These are phyloP conservation scores for Acheta domesticus DNA, from an alignment of 2,888 invertebrate genomes.

Conservation along the genomic window DNA sequence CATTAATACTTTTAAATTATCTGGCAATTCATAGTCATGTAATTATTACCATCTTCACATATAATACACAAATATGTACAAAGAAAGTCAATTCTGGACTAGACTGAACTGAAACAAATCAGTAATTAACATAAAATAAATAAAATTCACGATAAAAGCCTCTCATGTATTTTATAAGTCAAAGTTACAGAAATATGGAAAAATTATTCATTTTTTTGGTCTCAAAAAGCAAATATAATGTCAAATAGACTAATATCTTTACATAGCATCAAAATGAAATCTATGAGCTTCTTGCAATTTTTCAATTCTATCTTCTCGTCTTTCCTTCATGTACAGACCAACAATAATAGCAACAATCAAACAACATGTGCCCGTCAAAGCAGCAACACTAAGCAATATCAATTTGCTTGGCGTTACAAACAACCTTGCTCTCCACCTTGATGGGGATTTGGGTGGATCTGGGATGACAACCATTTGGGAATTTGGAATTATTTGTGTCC, in stretches of 20 bases:
- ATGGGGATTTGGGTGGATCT: constrained; percentile 60
- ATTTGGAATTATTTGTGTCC: constrained; percentile 94
- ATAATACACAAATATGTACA: no score
- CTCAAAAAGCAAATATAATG: no score
- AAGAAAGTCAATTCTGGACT: no score
- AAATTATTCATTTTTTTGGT: no score
- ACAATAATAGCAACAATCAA: constrained; percentile 81
- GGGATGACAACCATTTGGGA: constrained; percentile 90
- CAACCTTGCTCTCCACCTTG: constrained; percentile 83
- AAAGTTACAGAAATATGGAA: no score
- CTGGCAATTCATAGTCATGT: no score
- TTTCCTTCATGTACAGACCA: constrained; percentile 86
- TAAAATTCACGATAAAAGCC: no score
- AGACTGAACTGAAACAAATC: no score
- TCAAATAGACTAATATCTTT: not conserved
- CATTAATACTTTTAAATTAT: no score
- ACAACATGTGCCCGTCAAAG: constrained; percentile 79
- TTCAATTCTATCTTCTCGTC: constrained; percentile 74
- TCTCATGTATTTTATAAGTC: no score
- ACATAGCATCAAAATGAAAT: constrained; percentile 86
- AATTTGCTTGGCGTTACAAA: constrained; percentile 94
- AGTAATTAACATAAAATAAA: no score
- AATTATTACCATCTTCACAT: no score
- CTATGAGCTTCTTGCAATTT: constrained; percentile 74
- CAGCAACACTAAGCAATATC: constrained; percentile 86